Evolutionary conservation across 2,797 vertebrate species (phyloP), one percentile per base, ranked within the genome.

Genomic region (Chaunax sp.): DNA sequence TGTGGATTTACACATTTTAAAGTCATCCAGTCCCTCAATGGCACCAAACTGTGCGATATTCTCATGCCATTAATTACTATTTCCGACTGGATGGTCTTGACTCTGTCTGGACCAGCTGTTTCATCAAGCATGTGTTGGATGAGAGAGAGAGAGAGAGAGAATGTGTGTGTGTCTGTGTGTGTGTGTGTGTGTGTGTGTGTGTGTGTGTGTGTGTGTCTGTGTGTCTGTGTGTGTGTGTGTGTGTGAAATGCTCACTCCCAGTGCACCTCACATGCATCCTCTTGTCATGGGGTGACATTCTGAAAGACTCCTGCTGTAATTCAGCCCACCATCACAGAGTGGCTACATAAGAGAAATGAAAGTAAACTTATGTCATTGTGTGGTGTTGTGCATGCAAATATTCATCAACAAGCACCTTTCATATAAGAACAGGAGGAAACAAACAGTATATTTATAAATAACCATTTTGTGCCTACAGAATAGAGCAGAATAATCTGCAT

Each of bases 11-110:
- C 88, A 90, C 88, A 90, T 89, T 92, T 92, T 92, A 91, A 92
- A 92, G 90, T 90, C 89, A 91, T 92, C 84, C 78, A 88, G 86
- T 92, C 86, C 85, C 90, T 93, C 84, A 84, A 84, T 88, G 90
- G 85, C 86, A 90, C 83, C 89, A 90, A 91, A 91, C 91, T 90
- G 88, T 89, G 88, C 72, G 56, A 87, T 90, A 91, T 90, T 90
- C 92, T 92, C 90, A 92, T 93, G 89, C 82, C 88, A 93, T 92
- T 94, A 94, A 93, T 92, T 92, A 92, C 89, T 89, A 92, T 91
- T 93, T 93, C 89, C 92, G 86, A 91, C 90, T 94, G 92, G 88
- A 91, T 93, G 89, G 88, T 90, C 87, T 90, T 84, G 85, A 81
- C 84, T 92, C 86, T 91, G 91, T 92, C 86, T 88, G 84, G 81